Conservation (phyloP, 2,113 vertebrate genomes). For the Noctilio leporinus region DNA sequence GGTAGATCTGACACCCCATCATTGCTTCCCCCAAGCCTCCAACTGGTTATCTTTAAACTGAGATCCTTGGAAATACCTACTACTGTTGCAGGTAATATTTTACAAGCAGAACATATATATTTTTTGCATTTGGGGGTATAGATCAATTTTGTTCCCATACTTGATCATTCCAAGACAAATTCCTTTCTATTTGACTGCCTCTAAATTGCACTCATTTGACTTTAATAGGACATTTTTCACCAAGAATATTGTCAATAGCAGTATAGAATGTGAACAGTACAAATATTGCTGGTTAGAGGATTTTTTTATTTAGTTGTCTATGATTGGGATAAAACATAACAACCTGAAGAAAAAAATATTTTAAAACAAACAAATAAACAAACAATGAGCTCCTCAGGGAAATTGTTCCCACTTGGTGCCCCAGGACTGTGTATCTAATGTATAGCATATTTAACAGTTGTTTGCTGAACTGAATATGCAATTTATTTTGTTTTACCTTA, state of each 20-base stretch:
- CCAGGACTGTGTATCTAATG: background rate
- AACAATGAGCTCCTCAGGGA: background rate
- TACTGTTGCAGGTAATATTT: background rate
- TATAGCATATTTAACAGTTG: background rate
- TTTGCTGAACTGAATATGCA: background rate
- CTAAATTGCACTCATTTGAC: background rate
- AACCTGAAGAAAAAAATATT: background rate
- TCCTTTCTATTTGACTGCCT: background rate
- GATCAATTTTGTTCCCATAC: background rate
- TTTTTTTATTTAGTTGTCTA: background rate
- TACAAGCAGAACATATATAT: background rate
- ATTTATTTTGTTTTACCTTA: background rate
- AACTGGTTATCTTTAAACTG: background rate
- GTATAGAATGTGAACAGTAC: background rate
- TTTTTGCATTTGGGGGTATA: background rate
- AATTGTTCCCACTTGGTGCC: background rate
- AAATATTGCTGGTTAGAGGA: background rate
- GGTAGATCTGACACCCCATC: background rate
- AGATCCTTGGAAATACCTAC: background rate
- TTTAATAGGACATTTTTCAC: background rate
- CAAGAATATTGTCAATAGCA: background rate
- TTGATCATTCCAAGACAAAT: background rate
- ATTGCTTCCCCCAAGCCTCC: background rate
- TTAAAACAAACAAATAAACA: background rate
- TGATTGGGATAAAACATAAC: background rate